A percentile compares a stretch with the other conserved stretches of the same genome.
phyloP scores from a whole-genome alignment of 1,140 invertebrate species.

The Habropoda laboriosa region DNA sequence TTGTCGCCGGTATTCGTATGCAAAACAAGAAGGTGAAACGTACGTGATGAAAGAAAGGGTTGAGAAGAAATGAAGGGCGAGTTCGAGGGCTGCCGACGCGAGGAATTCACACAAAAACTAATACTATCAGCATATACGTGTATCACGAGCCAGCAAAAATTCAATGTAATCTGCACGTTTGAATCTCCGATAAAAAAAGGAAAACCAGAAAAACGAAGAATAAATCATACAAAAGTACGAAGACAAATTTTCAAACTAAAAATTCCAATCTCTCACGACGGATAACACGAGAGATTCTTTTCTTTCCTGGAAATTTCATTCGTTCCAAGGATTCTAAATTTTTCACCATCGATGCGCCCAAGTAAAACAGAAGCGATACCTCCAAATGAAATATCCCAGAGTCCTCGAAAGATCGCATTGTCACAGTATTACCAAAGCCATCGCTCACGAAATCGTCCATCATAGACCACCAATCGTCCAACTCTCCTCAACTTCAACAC shows the following conservation, averaged over 20 bases:
- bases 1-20: constrained; percentile 4
- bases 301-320: no score
- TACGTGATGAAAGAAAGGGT: not conserved
- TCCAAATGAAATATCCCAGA: no score
- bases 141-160: not conserved
- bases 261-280: not conserved
- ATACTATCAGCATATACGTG: not conserved
- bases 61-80: not conserved
- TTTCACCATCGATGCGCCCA: no score
- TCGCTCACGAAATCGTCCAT: no score
- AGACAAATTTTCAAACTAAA: not conserved
- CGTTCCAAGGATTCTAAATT: no score
- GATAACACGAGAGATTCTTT: not conserved
- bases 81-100: not conserved
- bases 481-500: no score
- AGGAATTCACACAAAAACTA: not conserved
- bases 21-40: not conserved
- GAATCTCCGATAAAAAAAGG: no score
- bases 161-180: not conserved
- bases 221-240: no score
- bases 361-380: no score
- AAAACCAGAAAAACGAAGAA: not conserved
- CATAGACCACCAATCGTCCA: no score
- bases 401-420: no score
- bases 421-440: no score